Conservation (phyloP, 2,797 vertebrate genomes). For the Centropyge bicolor region DNA sequence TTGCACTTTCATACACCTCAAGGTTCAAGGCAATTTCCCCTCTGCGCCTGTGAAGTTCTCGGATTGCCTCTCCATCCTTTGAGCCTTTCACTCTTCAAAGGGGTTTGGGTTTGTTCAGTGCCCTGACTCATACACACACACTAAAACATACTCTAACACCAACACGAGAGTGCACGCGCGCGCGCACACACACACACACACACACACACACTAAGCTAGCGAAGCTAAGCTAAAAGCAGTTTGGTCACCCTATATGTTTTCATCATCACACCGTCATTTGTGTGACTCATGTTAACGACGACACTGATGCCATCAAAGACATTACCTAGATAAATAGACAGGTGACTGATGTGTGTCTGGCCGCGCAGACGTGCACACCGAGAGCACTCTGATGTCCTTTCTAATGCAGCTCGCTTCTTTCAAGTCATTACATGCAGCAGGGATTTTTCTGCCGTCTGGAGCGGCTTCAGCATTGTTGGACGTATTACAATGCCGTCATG, state of each 20-base stretch:
- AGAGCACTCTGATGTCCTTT: constrained; percentile 22
- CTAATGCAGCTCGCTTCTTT: constrained; percentile 11
- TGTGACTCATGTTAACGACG: constrained; percentile 46
- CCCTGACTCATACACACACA: constrained; percentile 63
- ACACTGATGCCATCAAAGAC: constrained; percentile 52
- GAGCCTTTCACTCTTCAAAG: constrained; percentile 88
- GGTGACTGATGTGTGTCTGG: constrained; percentile 41
- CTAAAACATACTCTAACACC: constrained; percentile 53
- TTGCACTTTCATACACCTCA: constrained; percentile 88
- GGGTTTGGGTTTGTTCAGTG: constrained; percentile 83
- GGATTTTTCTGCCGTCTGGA: constrained; percentile 16
- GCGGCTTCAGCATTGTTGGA: constrained; percentile 13
- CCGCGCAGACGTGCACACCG: not conserved
- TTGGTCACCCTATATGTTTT: constrained; percentile 55
- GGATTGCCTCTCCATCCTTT: constrained; percentile 88
- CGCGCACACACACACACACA: constrained; percentile 30
- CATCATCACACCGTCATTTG: constrained; percentile 49
- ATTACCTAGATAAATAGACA: constrained; percentile 38
- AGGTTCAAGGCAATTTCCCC: constrained; percentile 89
- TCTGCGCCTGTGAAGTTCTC: constrained; percentile 86
- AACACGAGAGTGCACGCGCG: constrained; percentile 16
- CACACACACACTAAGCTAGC: too few species aligned
- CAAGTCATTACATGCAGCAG: constrained; percentile 21
- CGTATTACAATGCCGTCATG: constrained; percentile 15
- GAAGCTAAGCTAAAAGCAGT: constrained; percentile 50